Evolutionary conservation across 2,888 invertebrate species (phyloP), one percentile per base, ranked within the genome.

Genomic region (Slavum lentiscoides): DNA sequence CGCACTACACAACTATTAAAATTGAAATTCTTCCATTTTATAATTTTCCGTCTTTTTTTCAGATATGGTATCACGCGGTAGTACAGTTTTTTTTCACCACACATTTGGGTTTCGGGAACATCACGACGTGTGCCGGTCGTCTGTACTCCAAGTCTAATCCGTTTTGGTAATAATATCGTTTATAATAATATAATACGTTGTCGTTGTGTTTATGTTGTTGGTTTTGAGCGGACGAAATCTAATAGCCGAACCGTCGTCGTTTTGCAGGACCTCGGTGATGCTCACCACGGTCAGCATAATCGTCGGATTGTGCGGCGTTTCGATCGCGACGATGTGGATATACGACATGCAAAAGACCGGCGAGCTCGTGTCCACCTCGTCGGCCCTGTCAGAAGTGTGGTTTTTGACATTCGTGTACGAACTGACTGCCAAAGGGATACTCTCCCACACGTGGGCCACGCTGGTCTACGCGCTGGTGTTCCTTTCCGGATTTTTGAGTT

Each of bases 71-170:
- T 84, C 91, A 90, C 84, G 90, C 90, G 0, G 86, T 90, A 83
- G 89, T 91, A 58, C 91, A 91, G 85, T 89, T 91, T 68, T 87
- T 91, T 84, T 87, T 91, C 85, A 91, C 91, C 0, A 90, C 91
- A 3, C 90, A 91, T 81, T 87, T 91, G 68, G 89, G 90, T 82
- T 89, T 91, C 84, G 91, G 91, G 37, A 89, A 90, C 83, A 88
- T 91, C 82, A 88, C 90, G 53, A 91, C 91, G 67, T 89, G 90
- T 66, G 91, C 91, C 17, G 91, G 91, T 39, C 88, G 90, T 64
- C 87, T 91, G 49, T 91, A 91, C 84, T 89, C 89, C 83, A 89
- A 91, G 86, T 89, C 89, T 72, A 91, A 91, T 86, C 90, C 91
- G 53, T 88, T 91, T 85, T 91, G 91, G 91, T 91, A 87, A 49